Conservation (phyloP, 2,888 invertebrate genomes). For the Melieria crassipennis region DNA sequence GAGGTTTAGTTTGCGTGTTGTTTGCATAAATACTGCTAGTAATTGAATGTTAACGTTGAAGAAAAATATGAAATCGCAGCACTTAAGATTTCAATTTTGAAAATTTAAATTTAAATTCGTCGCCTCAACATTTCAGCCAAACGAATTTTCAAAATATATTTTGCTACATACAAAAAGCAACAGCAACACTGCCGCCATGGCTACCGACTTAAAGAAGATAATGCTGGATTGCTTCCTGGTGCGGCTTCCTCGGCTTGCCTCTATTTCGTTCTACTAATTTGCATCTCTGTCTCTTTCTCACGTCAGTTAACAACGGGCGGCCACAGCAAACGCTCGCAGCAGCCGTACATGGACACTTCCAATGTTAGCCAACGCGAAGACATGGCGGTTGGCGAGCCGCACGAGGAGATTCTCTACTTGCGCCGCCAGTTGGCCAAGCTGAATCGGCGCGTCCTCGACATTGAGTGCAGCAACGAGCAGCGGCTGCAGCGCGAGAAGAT, state of each 20-base stretch:
- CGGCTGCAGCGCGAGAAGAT: constrained; percentile 88
- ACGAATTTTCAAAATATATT: background rate
- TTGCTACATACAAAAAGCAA: constrained; percentile 1
- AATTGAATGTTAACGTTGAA: too few relatives aligned
- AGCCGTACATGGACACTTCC: constrained; percentile 53
- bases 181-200: constrained; percentile 6
- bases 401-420: constrained; percentile 85
- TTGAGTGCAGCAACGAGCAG: constrained; percentile 86
- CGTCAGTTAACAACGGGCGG: constrained; percentile 58
- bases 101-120: too few relatives aligned
- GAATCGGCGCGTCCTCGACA: constrained; percentile 84
- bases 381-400: constrained; percentile 76
- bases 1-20: too few relatives aligned
- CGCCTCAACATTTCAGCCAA: too few relatives aligned
- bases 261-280: background rate
- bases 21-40: too few relatives aligned
- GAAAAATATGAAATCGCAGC: too few relatives aligned
- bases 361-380: constrained; percentile 69
- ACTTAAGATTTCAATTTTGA: too few relatives aligned
- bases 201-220: background rate
- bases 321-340: constrained; percentile 56
- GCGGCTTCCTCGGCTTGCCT: too few relatives aligned
- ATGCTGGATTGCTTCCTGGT: constrained; percentile 11
- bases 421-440: constrained; percentile 87
- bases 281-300: background rate